A percentile compares a stretch with the other conserved stretches of the same genome.
Evolutionary conservation across 2,797 vertebrate species (phyloP).

Genomic region (Gymnopithys bicolor): DNA sequence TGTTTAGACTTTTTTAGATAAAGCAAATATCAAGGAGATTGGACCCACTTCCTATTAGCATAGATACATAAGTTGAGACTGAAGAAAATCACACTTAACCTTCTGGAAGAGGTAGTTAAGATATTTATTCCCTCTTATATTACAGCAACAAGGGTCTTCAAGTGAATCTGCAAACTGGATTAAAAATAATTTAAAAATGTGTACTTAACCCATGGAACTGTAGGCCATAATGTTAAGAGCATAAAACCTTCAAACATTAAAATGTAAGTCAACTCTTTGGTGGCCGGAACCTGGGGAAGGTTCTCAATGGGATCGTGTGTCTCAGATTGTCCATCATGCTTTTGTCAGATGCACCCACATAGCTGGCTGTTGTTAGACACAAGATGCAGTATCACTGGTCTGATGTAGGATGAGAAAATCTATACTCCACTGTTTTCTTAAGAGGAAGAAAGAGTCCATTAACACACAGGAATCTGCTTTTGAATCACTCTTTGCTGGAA

Average conservation of each 20-base stretch:
- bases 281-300: fast-evolving
- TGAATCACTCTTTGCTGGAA: not conserved
- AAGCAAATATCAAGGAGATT: not conserved
- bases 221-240: not conserved
- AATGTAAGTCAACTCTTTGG: not conserved
- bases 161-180: not conserved
- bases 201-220: not conserved
- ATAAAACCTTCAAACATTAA: not conserved
- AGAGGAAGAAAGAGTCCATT: not conserved
- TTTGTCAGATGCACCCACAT: not conserved
- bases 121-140: not conserved
- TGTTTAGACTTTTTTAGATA: not conserved
- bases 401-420: not conserved
- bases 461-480: not conserved
- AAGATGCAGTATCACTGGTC: not conserved
- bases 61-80: not conserved
- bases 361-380: not conserved
- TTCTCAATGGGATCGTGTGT: not conserved
- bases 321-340: fast-evolving
- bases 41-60: not conserved
- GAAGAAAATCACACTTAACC: not conserved
- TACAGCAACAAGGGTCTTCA: not conserved
- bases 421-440: not conserved
- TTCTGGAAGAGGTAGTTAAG: not conserved
- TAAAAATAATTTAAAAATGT: not conserved